Evolutionary conservation across 1,140 invertebrate species (phyloP), one percentile per base, ranked within the genome.

Genomic region (Portunus trituberculatus): DNA sequence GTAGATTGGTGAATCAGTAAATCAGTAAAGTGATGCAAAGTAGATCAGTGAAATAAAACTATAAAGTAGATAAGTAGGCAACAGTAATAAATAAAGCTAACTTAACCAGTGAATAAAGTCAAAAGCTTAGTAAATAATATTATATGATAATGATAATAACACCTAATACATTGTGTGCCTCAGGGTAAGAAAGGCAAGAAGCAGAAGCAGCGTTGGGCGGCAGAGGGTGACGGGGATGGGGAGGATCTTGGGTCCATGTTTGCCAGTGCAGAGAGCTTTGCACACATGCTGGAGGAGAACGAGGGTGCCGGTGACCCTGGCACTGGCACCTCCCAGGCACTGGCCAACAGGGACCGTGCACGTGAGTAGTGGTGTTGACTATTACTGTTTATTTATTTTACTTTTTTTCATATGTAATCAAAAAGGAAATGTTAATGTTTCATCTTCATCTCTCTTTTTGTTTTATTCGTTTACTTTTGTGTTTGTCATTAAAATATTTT

Each of bases 201-300:
- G 20, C 88, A 87, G 84, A 88, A 89, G n/a, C 25, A 39, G 29
- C 7, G 16, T 1, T 46, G 67, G 4, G 82, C 16, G 14, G n/a
- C 3, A 25, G 67, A n/a, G 25, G 32, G 39, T 10, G 59, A n/a
- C 29, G 67, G 12, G 20, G 67, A 76, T 8, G 8, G 16, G 8
- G 91, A 92, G 20, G 48, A 25, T 16, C 28, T 95, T 82, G 67
- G 84, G 6, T 92, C 94, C 12, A 95, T 95, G 94, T 95, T 92
- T 89, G 94, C 91, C 29, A 88, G 84, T 88, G 94, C 94, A 48
- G 94, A 95, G 28, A 87, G 28, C 52, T 95, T 95, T 89, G 94
- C 90, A 20, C 94, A 95, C 31, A n/a, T 95, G n/a, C 94, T 95
- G 20, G 94, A 95, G 87, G 94, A 95, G 14, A 95, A 95, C 91